These are phyloP conservation scores for Zingel zingel DNA, from an alignment of 2,113 vertebrate genomes.

Conservation along the genomic window DNA sequence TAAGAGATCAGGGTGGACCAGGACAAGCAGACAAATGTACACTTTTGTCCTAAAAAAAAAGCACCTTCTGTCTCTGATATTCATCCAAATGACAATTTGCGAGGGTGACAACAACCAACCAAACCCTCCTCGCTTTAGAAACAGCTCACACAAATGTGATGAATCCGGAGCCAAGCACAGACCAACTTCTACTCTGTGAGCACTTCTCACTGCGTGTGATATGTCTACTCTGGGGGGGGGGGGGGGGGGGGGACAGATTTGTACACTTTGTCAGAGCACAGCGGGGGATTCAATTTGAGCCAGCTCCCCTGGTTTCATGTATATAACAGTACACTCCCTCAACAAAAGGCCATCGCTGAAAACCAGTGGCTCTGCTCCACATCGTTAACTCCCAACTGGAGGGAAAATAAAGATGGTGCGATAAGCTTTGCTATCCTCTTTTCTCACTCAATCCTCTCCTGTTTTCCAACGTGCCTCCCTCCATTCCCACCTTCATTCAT, in stretches of 20 bases:
- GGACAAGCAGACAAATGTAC: background rate
- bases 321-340: background rate
- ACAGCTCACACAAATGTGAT: constrained; percentile 28
- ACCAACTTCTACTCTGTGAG: constrained; percentile 23
- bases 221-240: background rate
- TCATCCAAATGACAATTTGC: constrained; percentile 22
- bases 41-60: constrained; percentile 26
- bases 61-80: constrained; percentile 26
- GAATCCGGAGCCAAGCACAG: constrained; percentile 18
- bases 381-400: constrained; percentile 11
- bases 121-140: constrained; percentile 1
- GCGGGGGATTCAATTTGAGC: constrained; percentile 37
- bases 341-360: constrained; percentile 34
- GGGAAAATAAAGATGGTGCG: constrained; percentile 41
- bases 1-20: background rate
- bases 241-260: constrained; percentile 29
- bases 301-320: constrained; percentile 25
- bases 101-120: constrained; percentile 15
- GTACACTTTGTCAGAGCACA: constrained; percentile 47
- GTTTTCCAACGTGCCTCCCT: constrained; percentile 47
- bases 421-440: constrained; percentile 62
- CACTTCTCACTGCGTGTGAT: constrained; percentile 25
- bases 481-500: constrained; percentile 68
- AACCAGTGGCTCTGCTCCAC: constrained; percentile 33
- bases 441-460: constrained; percentile 47